Evolutionary conservation across 2,888 invertebrate genomes (phyloP), one percentile per base, ranked within the genome.

Genomic region (Nephrotoma guestfalica): DNA sequence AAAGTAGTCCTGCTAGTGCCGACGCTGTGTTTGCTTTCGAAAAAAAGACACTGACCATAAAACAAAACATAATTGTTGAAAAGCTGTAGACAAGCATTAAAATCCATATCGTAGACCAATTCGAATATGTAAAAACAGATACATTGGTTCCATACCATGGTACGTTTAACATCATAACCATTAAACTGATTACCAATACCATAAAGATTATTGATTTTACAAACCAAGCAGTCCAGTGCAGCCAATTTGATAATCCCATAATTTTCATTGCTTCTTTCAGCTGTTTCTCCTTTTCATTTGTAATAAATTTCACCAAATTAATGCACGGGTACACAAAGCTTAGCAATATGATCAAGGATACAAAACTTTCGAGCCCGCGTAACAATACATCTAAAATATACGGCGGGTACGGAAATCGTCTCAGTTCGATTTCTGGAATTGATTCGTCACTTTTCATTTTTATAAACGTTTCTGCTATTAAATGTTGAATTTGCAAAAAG

Each of bases 261-360:
- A 97, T 96, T 92, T 97, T 97, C 96, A 97, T 96, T 0, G 96
- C 94, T 93, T 97, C 97, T 95, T 97, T 91, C 1, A 94, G 89
- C 86, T 93, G 92, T 86, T 92, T 92, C 88, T 95, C 94, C 89
- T 94, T 95, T 89, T 95, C 95, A 83, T 92, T 91, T 0, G 94
- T 93, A 41, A 95, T 90, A 85, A 89, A 90, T 89, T 96, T 95
- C 0, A 95, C 94, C 51, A 95, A 96, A 89, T 96, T 96, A 18
- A 96, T 94, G 86, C 95, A 95, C 0, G 95, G 94, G 90, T 97
- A 96, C 86, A 96, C 94, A 89, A 96, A 97, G 89, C 96, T 96
- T 18, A 97, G 92, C 91, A 97, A 92, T 41, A 97, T 92, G 88
- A 96, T 92, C 0, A 97, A 95, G 87, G 97, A 93, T 88, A 95